Evolutionary conservation across 2,797 vertebrate genomes (phyloP), one percentile per base, ranked within the genome.

Genomic region (Bradypodion ventrale): DNA sequence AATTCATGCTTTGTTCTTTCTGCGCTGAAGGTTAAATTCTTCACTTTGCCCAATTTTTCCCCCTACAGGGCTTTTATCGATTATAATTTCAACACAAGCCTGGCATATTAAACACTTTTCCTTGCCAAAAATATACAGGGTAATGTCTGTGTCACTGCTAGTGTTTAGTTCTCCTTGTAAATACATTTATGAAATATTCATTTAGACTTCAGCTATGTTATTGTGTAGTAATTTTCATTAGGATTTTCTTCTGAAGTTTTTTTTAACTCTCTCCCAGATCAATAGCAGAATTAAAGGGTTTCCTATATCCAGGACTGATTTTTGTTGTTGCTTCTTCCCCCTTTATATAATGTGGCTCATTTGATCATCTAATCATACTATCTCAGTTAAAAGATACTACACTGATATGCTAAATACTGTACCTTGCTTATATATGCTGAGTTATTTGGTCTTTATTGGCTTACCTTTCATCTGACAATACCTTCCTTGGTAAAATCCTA

Each of bases 101-200:
- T 87, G 89, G 74, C 87, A 89, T 92, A 86, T 92, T 92, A 93
- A 92, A 88, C 63, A 13, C 78, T 75, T 89, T 84, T 82, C 89
- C 83, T 91, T 88, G 77, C 83, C 88, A 92, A 88, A 82, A 91
- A 85, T 84, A 83, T 83, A 75, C 83, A 85, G 88, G 79, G 85
- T 85, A 92, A 89, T 78, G 83, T 46, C 83, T 78, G 63, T 92
- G 85, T 89, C 86, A 87, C 82, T 92, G 88, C 84, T 80, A 84
- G 85, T 79, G 82, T 89, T 92, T 86, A 90, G 86, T 85, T 86
- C 87, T 63, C 69, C 87, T 92, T 91, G 84, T 93, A 94, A 94
- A 94, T 92, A 93, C 88, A 89, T 94, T 87, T 91, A 90, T 94
- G 90, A 94, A 94, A 93, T 93, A 93, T 90, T 93, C 89, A 94